Percentiles rank a stretch among this genome's conserved stretches.
Evolutionary conservation across 2,888 invertebrate species (phyloP).

Genomic region (Cyaniris semiargus): DNA sequence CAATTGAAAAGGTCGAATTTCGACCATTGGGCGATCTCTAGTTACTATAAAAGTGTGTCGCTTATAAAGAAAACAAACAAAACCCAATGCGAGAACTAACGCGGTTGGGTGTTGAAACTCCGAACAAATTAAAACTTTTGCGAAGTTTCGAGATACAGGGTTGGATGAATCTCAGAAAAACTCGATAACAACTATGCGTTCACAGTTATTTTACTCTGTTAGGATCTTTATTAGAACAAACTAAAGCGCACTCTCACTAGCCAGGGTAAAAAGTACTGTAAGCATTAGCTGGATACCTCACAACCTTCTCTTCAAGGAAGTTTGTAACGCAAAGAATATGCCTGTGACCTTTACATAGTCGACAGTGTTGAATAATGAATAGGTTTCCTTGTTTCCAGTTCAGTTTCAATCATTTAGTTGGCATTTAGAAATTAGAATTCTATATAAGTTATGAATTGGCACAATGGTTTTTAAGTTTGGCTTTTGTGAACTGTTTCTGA

Average conservation of each 20-base stretch:
- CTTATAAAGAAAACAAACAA: neutral
- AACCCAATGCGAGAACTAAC: neutral
- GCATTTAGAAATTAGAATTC: neutral
- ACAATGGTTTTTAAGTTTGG: neutral
- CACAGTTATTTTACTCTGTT: neutral
- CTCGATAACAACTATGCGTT: neutral
- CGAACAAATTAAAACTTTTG: slow-evolving; percentile 3
- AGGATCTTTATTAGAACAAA: no score
- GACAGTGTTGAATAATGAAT: slow-evolving; percentile 8
- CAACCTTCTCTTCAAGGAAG: slow-evolving; percentile 8
- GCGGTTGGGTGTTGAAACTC: neutral
- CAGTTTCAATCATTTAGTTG: neutral
- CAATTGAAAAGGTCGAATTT: no score
- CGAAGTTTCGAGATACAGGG: neutral
- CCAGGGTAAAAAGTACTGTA: no score
- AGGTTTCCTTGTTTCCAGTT: slow-evolving; percentile 13
- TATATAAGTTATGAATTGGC: neutral
- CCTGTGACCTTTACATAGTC: slow-evolving; percentile 4
- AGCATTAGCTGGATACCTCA: neutral
- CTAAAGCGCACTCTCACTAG: no score
- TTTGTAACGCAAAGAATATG: neutral
- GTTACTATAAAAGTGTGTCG: slow-evolving; percentile 5
- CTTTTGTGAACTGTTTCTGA: neutral
- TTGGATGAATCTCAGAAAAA: slow-evolving; percentile 1
- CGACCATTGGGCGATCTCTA: no score